Conservation (phyloP, 1,140 invertebrate species). For the Periplaneta americana region DNA sequence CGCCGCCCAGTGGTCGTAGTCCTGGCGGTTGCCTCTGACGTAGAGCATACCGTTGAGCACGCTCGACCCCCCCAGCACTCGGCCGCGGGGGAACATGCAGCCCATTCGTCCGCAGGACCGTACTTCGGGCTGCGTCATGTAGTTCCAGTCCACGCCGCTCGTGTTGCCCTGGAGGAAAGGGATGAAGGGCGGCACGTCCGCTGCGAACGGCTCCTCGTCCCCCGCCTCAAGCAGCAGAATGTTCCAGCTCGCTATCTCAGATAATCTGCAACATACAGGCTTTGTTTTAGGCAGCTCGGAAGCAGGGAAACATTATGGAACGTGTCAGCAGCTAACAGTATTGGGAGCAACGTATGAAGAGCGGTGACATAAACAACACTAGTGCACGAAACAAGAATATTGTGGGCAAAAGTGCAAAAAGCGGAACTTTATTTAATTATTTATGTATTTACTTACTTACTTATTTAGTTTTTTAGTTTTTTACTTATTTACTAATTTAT, state of each 20-base stretch:
- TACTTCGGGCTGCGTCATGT: conserved; percentile 21
- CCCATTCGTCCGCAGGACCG: conserved; percentile 1
- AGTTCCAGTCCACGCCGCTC: conserved; percentile 26
- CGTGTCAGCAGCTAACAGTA: too few relatives aligned
- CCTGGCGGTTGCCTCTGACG: conserved; percentile 26
- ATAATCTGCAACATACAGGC: conserved; percentile 15
- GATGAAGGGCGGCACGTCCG: conserved; percentile 18
- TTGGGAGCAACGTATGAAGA: too few relatives aligned
- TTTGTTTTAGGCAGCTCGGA: too few relatives aligned
- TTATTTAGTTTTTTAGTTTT: too few relatives aligned
- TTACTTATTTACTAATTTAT: too few relatives aligned
- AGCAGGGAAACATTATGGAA: too few relatives aligned
- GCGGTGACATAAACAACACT: too few relatives aligned
- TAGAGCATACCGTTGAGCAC: conserved; percentile 55
- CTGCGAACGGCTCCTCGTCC: conserved; percentile 29
- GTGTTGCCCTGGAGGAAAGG: conserved; percentile 20
- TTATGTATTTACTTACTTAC: too few relatives aligned
- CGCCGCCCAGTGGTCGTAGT: conserved; percentile 29
- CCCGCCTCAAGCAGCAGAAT: conserved; percentile 56
- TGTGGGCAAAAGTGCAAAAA: too few relatives aligned
- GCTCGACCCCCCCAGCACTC: conserved; percentile 42
- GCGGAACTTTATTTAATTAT: too few relatives aligned
- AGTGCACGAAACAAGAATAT: too few relatives aligned
- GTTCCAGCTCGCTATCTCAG: conserved; percentile 41
- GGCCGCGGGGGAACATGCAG: conserved; percentile 37